These are phyloP conservation scores for Drosophila mercatorum DNA, from an alignment of 2,888 invertebrate genomes.

Conservation along the genomic window DNA sequence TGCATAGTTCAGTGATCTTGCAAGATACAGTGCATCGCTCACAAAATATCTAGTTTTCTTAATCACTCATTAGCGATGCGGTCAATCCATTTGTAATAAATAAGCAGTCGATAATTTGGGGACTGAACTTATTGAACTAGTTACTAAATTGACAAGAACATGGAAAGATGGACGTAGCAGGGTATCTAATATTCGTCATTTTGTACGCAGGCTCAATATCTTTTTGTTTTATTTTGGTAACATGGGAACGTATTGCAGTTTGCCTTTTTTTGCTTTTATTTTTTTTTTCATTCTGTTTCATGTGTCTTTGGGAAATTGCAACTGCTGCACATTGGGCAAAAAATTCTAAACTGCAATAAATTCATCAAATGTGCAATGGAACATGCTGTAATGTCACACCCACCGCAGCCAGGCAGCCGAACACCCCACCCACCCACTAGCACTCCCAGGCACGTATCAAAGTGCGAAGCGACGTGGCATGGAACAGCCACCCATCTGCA, in stretches of 20 bases:
- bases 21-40: too few relatives aligned
- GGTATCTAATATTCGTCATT: background rate
- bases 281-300: conserved; percentile 18
- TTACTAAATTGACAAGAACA: background rate
- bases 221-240: conserved; percentile 22
- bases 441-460: conserved; percentile 1
- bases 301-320: conserved; percentile 57
- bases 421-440: background rate
- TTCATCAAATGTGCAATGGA: conserved; percentile 84
- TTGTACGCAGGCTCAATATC: too few relatives aligned
- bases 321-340: conserved; percentile 76
- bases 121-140: too few relatives aligned
- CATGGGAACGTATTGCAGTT: conserved; percentile 46
- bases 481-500: conserved; percentile 44
- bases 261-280: background rate
- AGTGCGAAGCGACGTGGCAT: background rate
- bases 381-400: conserved; percentile 82
- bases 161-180: background rate
- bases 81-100: background rate
- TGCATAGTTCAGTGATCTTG: background rate
- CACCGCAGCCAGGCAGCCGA: conserved; percentile 63
- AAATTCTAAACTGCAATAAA: conserved; percentile 84
- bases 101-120: background rate
- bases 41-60: background rate
- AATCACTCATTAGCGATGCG: too few relatives aligned